Evolutionary conservation across 2,888 invertebrate species (phyloP), one percentile per base, ranked within the genome.

Genomic region (Seira musarum): DNA sequence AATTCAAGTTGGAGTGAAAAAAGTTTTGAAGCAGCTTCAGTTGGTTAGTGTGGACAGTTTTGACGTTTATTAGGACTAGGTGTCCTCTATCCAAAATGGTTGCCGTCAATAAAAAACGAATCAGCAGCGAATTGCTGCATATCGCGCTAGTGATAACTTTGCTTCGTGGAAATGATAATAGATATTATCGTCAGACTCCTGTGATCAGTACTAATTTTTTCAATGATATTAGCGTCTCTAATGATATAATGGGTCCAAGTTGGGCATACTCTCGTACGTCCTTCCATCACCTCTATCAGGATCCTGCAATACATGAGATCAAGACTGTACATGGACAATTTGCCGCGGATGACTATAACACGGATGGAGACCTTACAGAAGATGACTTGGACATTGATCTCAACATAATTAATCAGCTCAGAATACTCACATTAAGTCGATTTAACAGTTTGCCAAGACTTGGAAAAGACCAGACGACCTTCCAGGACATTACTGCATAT

Each of bases 401-500:
- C 63, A 81, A 82, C 30, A 78, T 78, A 13, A 76, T 77, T 57
- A 77, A 84, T 64, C 82, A 84, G 40, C 73, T 81, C 63, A 61
- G 84, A 49, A 64, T 80, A 46, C 65, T 82, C 15, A 80, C 81
- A 0, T 25, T 82, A 2, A 72, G 81, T 69, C 68, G 82, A 17
- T 78, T 83, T 5, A 80, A 79, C 22, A 75, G 78, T 53, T 73
- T 77, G 35, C 68, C 77, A 5, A 22, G 69, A 22, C 24, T 79
- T 53, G 82, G 79, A 24, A 83, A 83, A 22, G 40, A 82, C 30
- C 60, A 78, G 19, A 81, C 81, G 6, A 67, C 82, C 17, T 84
- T 85, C 67, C 85, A 85, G 22, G 83, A 85, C 73, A 83, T 87
- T 8, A 85, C 87, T n/a, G 85, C 87, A 21, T 87, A 85, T 49